Percentiles rank a stretch among this genome's conserved stretches.
These are phyloP conservation scores for Rhagonycha lutea DNA, from an alignment of 2,888 invertebrate species.

Conservation along the genomic window DNA sequence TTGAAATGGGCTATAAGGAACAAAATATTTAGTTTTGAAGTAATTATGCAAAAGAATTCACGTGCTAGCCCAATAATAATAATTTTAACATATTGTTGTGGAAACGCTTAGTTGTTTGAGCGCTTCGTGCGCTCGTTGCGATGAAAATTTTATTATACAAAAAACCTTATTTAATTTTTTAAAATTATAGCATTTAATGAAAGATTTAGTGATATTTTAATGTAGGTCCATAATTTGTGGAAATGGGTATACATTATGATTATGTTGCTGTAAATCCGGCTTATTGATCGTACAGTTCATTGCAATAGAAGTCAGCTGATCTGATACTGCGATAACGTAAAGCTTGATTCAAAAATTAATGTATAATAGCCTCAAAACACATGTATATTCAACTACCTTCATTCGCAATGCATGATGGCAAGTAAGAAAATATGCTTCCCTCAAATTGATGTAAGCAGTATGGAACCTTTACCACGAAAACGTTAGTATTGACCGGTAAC, in stretches of 20 bases:
- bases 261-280: neutral
- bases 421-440: neutral
- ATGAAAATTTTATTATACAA: neutral
- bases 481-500: conserved; percentile 29
- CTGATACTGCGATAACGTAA: neutral
- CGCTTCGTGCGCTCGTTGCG: too few species aligned
- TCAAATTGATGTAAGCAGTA: conserved; percentile 17
- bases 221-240: neutral
- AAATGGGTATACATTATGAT: neutral
- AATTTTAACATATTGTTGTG: too few species aligned
- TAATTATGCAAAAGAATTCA: too few species aligned
- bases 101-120: too few species aligned
- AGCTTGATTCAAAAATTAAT: neutral
- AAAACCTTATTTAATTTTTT: neutral
- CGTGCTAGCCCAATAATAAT: too few species aligned
- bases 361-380: conserved; percentile 19
- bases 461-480: conserved; percentile 11
- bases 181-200: neutral
- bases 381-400: conserved; percentile 16
- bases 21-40: too few species aligned
- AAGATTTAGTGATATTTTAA: neutral
- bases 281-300: neutral
- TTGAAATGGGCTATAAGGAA: too few species aligned
- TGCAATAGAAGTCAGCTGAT: neutral
- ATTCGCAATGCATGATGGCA: conserved; percentile 19